A percentile compares a stretch with the other conserved stretches of the same genome.
phyloP scores from a whole-genome alignment of 2,113 vertebrate genomes.

The Nannobrachium achirus region DNA sequence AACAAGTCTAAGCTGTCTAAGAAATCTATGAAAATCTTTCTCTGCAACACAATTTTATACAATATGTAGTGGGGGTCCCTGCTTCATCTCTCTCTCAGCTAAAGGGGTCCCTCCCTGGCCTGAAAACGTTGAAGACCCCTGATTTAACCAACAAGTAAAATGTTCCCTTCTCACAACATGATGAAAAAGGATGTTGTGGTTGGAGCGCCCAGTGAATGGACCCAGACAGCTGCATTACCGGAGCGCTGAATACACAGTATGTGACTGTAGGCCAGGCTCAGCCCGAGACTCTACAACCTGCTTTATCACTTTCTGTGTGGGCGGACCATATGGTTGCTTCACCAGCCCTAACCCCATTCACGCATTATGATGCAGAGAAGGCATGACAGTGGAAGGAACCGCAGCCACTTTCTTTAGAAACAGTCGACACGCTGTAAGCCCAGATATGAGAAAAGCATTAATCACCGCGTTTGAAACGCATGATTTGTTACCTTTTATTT shows the following conservation, averaged over 20 bases:
- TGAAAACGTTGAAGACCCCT: too few relatives aligned
- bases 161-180: slow-evolving; percentile 33
- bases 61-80: too few relatives aligned
- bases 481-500: slow-evolving; percentile 19
- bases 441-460: background rate
- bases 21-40: too few relatives aligned
- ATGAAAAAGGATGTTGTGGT: slow-evolving; percentile 44
- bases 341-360: too few relatives aligned
- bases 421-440: background rate
- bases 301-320: slow-evolving; percentile 36
- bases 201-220: slow-evolving; percentile 46
- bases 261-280: slow-evolving; percentile 12
- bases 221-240: slow-evolving; percentile 15
- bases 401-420: background rate
- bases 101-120: too few relatives aligned
- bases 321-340: background rate
- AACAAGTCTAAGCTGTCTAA: too few relatives aligned
- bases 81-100: too few relatives aligned
- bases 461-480: background rate
- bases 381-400: slow-evolving; percentile 14
- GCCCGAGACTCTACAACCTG: slow-evolving; percentile 13
- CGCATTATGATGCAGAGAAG: too few relatives aligned
- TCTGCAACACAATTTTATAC: too few relatives aligned
- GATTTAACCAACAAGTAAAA: slow-evolving; percentile 29
- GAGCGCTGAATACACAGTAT: slow-evolving; percentile 13